These are phyloP conservation scores for Aphidius ervi DNA, from an alignment of 1,140 invertebrate species.

Conservation along the genomic window DNA sequence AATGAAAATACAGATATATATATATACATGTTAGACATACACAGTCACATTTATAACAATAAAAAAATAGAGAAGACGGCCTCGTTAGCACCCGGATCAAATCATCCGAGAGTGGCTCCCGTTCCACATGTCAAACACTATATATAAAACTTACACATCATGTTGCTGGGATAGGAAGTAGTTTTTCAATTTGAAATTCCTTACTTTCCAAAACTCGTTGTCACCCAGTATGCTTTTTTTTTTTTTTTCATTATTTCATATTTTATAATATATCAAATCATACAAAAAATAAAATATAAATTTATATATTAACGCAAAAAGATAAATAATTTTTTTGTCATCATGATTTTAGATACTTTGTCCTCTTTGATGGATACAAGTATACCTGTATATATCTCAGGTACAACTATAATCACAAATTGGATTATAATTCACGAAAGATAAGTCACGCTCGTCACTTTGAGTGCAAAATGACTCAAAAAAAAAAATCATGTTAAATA, in stretches of 20 bases:
- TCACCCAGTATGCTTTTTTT: no score
- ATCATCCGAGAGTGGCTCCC: constrained; percentile 14
- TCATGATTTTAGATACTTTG: no score
- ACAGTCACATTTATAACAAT: no score
- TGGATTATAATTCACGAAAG: constrained; percentile 51
- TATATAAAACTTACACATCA: no score
- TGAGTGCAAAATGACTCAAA: constrained; percentile 41
- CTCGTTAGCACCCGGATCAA: constrained; percentile 17
- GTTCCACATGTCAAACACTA: constrained; percentile 23
- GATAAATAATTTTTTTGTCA: no score
- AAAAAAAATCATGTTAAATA: constrained; percentile 12
- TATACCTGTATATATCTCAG: constrained; percentile 26
- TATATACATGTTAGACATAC: no score
- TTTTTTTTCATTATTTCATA: constrained; percentile 1
- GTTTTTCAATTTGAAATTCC: constrained; percentile 22
- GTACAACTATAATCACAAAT: constrained; percentile 50
- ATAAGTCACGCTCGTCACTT: constrained; percentile 52
- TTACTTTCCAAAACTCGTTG: constrained; percentile 3
- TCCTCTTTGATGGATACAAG: no score
- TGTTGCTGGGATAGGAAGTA: no score
- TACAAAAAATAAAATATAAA: neutral
- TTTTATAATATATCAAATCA: constrained; percentile 16
- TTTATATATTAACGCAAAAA: no score
- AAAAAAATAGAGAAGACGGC: neutral
- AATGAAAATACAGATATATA: no score